phyloP scores from a whole-genome alignment of 2,888 invertebrate genomes.

The Mythimna impura region DNA sequence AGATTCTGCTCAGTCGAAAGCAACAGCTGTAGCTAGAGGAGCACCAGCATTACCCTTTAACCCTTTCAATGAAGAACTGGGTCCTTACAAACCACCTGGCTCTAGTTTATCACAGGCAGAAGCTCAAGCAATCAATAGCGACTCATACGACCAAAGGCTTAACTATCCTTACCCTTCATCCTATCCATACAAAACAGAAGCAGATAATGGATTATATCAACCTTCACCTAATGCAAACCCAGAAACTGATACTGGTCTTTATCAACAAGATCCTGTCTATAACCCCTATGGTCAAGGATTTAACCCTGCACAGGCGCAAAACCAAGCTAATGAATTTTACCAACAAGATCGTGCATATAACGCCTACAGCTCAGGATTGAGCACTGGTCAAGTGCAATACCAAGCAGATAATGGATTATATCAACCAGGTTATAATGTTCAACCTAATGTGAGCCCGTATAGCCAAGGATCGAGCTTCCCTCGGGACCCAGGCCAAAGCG shows the following conservation, averaged over 20 bases:
- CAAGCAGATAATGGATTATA: slow-evolving; percentile 31
- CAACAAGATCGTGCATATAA: neutral
- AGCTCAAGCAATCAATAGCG: slow-evolving; percentile 23
- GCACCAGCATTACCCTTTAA: slow-evolving; percentile 12
- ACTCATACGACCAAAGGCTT: slow-evolving; percentile 28
- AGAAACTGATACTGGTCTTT: slow-evolving; percentile 12
- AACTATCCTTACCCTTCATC: slow-evolving; percentile 37
- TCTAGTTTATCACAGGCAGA: slow-evolving; percentile 39
- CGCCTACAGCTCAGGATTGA: neutral
- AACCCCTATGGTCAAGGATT: slow-evolving; percentile 19
- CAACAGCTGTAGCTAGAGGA: slow-evolving; percentile 10
- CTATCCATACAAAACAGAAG: slow-evolving; percentile 43
- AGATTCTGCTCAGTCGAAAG: slow-evolving; percentile 21
- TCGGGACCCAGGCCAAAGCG: slow-evolving; percentile 17
- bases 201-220: slow-evolving; percentile 32
- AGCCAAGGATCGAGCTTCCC: slow-evolving; percentile 31
- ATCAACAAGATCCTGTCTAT: slow-evolving; percentile 26
- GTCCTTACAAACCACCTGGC: slow-evolving; percentile 22
- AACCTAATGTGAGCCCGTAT: slow-evolving; percentile 16
- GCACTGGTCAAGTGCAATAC: slow-evolving; percentile 9
- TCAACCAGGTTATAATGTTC: slow-evolving; percentile 10
- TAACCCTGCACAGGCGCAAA: slow-evolving; percentile 10
- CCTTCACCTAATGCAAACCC: slow-evolving; percentile 7
- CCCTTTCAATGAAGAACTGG: slow-evolving; percentile 39
- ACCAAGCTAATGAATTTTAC: neutral